phyloP scores from a whole-genome alignment of 2,888 invertebrate species.

The Acronicta leporina region DNA sequence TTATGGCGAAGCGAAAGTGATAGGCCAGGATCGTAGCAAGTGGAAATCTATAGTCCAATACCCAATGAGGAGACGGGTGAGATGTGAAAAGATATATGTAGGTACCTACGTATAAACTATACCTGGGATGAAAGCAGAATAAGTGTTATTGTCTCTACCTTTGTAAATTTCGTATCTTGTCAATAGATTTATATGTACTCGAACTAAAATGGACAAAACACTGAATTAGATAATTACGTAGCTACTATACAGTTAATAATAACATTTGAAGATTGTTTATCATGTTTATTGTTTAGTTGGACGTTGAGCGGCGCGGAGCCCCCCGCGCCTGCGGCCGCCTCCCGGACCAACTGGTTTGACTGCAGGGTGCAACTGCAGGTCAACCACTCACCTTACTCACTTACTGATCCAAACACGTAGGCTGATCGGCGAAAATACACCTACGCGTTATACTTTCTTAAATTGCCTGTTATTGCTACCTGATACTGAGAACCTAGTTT shows the following conservation, averaged over 20 bases:
- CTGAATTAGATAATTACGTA: not conserved
- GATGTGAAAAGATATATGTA: too few relatives aligned
- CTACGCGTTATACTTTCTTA: slow-evolving; percentile 73
- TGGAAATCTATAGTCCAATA: too few relatives aligned
- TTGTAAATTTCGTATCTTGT: too few relatives aligned
- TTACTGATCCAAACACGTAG: slow-evolving; percentile 80
- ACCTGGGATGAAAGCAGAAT: not conserved
- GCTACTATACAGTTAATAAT: slow-evolving; percentile 11
- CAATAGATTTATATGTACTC: not conserved
- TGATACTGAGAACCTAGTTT: slow-evolving; percentile 47
- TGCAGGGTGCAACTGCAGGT: slow-evolving; percentile 78
- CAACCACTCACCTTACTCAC: slow-evolving; percentile 81
- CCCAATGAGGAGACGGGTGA: too few relatives aligned
- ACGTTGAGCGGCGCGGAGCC: slow-evolving; percentile 60
- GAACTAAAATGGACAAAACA: not conserved
- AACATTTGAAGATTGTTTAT: slow-evolving; percentile 55
- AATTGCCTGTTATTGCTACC: slow-evolving; percentile 59
- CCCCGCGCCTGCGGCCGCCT: slow-evolving; percentile 61
- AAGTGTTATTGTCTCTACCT: too few relatives aligned
- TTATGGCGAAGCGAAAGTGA: too few relatives aligned
- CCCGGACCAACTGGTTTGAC: slow-evolving; percentile 79
- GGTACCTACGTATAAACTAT: not conserved
- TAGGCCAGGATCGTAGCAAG: too few relatives aligned
- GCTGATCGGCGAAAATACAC: slow-evolving; percentile 78
- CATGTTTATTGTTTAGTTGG: slow-evolving; percentile 68